Evolutionary conservation across 2,888 invertebrate genomes (phyloP).

Genomic region (Chorisops tibialis): DNA sequence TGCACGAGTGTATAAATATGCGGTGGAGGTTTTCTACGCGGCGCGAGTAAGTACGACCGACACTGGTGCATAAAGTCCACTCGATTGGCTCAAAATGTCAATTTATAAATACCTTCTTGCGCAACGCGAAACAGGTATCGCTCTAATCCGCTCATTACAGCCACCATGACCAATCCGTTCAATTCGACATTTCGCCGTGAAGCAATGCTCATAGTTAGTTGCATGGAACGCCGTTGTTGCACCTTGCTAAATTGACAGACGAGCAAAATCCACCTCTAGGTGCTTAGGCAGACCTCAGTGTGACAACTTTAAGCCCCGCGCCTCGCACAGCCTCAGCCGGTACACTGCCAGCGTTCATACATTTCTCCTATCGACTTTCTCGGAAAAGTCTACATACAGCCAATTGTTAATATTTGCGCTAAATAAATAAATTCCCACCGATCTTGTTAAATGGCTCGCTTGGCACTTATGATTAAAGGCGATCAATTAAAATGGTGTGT

Average conservation of each 20-base stretch:
- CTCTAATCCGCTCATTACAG: conserved; percentile 6
- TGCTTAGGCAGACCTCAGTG: too few relatives aligned
- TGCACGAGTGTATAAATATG: conserved; percentile 17
- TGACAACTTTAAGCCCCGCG: too few relatives aligned
- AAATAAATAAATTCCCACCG: conserved; percentile 10
- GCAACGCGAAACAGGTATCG: not conserved
- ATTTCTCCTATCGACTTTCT: too few relatives aligned
- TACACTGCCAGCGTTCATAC: too few relatives aligned
- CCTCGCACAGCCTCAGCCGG: too few relatives aligned
- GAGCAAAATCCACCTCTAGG: not conserved
- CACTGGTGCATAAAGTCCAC: conserved; percentile 8
- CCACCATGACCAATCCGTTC: conserved; percentile 20
- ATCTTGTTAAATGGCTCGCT: not conserved
- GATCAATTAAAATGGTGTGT: conserved; percentile 12
- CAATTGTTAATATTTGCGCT: conserved; percentile 2
- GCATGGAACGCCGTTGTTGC: not conserved
- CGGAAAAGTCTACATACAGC: too few relatives aligned
- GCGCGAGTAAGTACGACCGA: too few relatives aligned
- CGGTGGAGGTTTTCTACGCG: not conserved
- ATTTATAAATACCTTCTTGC: conserved; percentile 18
- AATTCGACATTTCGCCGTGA: conserved; percentile 15
- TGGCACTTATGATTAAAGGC: conserved; percentile 11
- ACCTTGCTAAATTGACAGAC: conserved; percentile 2
- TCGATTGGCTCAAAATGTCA: conserved; percentile 20
- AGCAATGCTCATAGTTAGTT: conserved; percentile 7